These are phyloP conservation scores for Pectinophora gossypiella DNA, from an alignment of 1,140 invertebrate species.

Conservation along the genomic window DNA sequence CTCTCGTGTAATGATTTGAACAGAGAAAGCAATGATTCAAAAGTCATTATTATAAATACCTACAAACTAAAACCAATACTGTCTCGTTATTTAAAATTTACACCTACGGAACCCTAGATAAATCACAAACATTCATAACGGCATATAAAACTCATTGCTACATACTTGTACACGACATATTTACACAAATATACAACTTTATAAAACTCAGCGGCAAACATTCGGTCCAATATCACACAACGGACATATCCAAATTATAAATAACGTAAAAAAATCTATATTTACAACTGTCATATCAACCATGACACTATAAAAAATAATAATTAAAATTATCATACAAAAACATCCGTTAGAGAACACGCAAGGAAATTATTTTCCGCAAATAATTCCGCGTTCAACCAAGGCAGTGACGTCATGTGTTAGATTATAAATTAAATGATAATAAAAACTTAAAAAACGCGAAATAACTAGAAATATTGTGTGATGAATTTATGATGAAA, in stretches of 20 bases:
- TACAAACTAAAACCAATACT: constrained; percentile 56
- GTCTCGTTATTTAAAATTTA: constrained; percentile 48
- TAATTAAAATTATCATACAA: constrained; percentile 1
- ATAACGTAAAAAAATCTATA: neutral
- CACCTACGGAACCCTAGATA: constrained; percentile 29
- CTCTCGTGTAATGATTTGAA: too few relatives aligned
- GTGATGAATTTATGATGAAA: neutral
- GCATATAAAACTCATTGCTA: constrained; percentile 32
- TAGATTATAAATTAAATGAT: neutral
- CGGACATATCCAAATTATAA: constrained; percentile 1
- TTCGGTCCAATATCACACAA: neutral
- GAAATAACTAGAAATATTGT: constrained; percentile 17
- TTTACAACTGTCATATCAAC: neutral
- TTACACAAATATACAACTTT: constrained; percentile 60
- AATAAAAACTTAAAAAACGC: constrained; percentile 19
- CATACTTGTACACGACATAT: constrained; percentile 30
- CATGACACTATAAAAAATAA: neutral
- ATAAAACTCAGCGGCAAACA: constrained; percentile 14
- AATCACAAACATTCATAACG: constrained; percentile 53
- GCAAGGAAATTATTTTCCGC: neutral
- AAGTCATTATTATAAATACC: constrained; percentile 52
- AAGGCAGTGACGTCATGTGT: neutral
- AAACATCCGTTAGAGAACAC: neutral
- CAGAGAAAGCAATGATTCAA: too few relatives aligned
- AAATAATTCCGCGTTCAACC: neutral